Evolutionary conservation across 2,113 vertebrate species (phyloP), one percentile per base, ranked within the genome.

Genomic region (Semicossyphus pulcher): DNA sequence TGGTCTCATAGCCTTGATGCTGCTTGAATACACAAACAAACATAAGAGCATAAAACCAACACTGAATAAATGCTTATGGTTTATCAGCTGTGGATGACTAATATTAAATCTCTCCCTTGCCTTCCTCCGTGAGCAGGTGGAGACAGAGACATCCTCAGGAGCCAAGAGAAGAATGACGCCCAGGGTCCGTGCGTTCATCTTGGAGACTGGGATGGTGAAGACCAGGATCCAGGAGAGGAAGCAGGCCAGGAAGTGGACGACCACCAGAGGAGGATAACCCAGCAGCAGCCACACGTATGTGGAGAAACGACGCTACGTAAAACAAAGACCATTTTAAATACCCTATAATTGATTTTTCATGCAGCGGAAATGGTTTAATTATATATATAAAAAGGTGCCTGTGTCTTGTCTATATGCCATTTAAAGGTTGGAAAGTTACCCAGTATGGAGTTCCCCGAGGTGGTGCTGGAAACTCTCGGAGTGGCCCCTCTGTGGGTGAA

Each of bases 141-240:
- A 90, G 36, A 95, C 23, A 4, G 78, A 85, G 37, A 95, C 72
- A 0, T 64, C 74, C 79, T 93, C 87, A 0, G 95, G 95, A 23
- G 91, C 82, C 65, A 94, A 86, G 37, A 93, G 92, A 10, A 96
- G 88, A 31, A 96, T 79, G 0, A 74, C 80, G 7, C 71, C 0
- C 21, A 90, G 0, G 1, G 87, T 87, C 3, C 93, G 93, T 52
- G 80, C 76, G 0, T 92, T 96, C 92, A 95, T 90, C 78, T 95
- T 95, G 70, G 91, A 91, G 49, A 94, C 87, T 0, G 94, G 95
- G 84, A 96, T 95, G 76, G 94, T 93, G 86, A 96, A 70, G 7
- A 97, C 68, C 5, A 94, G 79, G 41, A 95, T 80, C 94, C 94
- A 96, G 1, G 95, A 89, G 2, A 93, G 0, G 15, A 95, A 66